Percentiles rank a stretch among this genome's conserved stretches.
phyloP scores from a whole-genome alignment of 2,113 vertebrate genomes.

The Lophius piscatorius region DNA sequence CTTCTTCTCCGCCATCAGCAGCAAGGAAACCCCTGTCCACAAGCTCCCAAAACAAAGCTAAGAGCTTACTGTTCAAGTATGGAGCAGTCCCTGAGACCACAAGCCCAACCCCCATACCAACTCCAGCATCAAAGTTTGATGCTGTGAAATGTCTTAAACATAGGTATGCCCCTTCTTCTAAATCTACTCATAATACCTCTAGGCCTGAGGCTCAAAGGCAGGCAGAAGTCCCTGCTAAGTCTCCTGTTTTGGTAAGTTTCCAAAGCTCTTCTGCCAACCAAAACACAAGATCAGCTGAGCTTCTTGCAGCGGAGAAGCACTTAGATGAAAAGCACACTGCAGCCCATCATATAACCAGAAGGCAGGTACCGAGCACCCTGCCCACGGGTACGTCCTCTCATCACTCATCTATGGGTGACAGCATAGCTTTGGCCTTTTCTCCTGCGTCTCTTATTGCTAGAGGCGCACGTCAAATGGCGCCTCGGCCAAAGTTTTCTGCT shows the following conservation, averaged over 20 bases:
- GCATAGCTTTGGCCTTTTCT: conserved; percentile 68
- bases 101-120: conserved; percentile 68
- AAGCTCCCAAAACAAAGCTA: conserved; percentile 70
- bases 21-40: conserved; percentile 80
- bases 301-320: conserved; percentile 63
- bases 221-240: conserved; percentile 70
- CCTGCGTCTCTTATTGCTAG: conserved; percentile 84
- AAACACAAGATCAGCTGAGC: conserved; percentile 46
- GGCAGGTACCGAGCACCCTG: conserved; percentile 54
- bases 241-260: conserved; percentile 78
- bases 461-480: conserved; percentile 85
- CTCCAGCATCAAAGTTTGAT: conserved; percentile 63
- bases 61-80: conserved; percentile 91
- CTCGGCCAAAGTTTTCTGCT: conserved; percentile 94
- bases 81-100: conserved; percentile 81
- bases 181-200: conserved; percentile 47
- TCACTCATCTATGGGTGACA: conserved; percentile 44
- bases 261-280: conserved; percentile 55
- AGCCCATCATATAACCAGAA: conserved; percentile 58
- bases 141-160: conserved; percentile 49
- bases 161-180: conserved; percentile 42
- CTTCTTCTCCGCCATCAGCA: conserved; percentile 87
- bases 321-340: conserved; percentile 71
- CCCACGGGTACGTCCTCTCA: conserved; percentile 46
- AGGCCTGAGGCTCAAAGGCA: conserved; percentile 62